Conservation (phyloP, 2,888 invertebrate genomes). For the Notodonta dromedarius region DNA sequence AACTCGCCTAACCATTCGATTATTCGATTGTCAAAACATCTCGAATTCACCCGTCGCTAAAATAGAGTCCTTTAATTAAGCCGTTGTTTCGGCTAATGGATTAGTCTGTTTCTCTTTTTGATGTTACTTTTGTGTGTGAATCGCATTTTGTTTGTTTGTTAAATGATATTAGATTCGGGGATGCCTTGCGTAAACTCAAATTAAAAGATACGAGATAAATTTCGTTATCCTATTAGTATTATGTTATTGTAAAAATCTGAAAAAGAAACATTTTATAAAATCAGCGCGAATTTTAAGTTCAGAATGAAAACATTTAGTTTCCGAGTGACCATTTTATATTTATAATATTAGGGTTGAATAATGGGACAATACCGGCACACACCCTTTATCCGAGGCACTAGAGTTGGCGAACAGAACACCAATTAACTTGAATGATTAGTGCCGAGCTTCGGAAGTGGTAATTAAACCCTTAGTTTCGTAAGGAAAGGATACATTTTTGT, state of each 20-base stretch:
- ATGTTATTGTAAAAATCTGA: too few relatives aligned
- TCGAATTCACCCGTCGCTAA: too few relatives aligned
- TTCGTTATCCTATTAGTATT: too few relatives aligned
- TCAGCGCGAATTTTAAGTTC: too few relatives aligned
- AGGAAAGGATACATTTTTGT: constrained; percentile 31
- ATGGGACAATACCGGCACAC: constrained; percentile 22
- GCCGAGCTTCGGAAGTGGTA: constrained; percentile 22
- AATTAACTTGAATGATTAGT: constrained; percentile 62
- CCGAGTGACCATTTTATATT: constrained; percentile 17
- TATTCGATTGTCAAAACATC: too few relatives aligned
- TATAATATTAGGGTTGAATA: constrained; percentile 27
- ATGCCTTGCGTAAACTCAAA: too few relatives aligned
- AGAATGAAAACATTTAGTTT: background rate
- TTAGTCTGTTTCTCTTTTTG: constrained; percentile 10
- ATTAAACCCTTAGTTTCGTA: constrained; percentile 39
- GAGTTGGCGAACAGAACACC: constrained; percentile 45
- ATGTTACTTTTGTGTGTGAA: background rate
- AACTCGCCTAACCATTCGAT: too few relatives aligned
- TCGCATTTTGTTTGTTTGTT: background rate
- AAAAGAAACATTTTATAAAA: too few relatives aligned
- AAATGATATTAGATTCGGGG: too few relatives aligned
- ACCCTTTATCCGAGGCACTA: constrained; percentile 16
- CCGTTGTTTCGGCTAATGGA: constrained; percentile 27
- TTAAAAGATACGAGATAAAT: too few relatives aligned
- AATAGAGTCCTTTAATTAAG: constrained; percentile 21